Conservation (phyloP, 2,113 vertebrate species). For the Erythrocercus mccallii region DNA sequence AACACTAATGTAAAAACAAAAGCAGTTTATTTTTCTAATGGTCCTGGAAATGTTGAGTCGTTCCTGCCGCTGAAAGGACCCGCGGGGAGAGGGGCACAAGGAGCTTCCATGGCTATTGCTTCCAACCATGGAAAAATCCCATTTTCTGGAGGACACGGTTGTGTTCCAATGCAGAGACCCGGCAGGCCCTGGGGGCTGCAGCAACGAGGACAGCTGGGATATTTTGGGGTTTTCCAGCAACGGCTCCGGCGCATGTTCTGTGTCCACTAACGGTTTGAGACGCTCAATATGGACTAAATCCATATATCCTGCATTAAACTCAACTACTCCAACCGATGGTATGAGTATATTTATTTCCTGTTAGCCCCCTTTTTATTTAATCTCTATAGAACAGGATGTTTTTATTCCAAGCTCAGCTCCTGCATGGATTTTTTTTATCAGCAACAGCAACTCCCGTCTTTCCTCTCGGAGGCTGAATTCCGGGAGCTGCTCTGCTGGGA, state of each 20-base stretch:
- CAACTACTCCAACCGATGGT: not conserved
- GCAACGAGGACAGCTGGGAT: accelerated
- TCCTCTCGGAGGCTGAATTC: conserved; percentile 22
- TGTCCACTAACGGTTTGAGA: not conserved
- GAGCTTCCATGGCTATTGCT: accelerated
- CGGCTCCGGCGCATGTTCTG: not conserved
- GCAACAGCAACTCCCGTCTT: not conserved
- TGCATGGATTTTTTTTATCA: not conserved
- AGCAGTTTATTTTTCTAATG: conserved; percentile 59
- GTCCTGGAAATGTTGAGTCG: not conserved
- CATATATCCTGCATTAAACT: not conserved
- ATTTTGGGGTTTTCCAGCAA: not conserved
- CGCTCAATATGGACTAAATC: not conserved
- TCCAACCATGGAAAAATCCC: not conserved
- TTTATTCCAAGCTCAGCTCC: not conserved
- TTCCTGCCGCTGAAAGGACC: not conserved
- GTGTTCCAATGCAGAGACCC: not conserved
- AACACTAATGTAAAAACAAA: not conserved
- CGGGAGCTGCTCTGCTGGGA: conserved; percentile 17
- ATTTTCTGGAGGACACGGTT: not conserved
- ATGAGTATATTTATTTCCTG: not conserved
- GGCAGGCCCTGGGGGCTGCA: not conserved
- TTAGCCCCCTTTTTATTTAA: not conserved
- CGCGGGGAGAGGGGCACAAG: not conserved
- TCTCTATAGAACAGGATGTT: accelerated